These are phyloP conservation scores for Upupa epops DNA, from an alignment of 2,113 vertebrate species.

Conservation along the genomic window DNA sequence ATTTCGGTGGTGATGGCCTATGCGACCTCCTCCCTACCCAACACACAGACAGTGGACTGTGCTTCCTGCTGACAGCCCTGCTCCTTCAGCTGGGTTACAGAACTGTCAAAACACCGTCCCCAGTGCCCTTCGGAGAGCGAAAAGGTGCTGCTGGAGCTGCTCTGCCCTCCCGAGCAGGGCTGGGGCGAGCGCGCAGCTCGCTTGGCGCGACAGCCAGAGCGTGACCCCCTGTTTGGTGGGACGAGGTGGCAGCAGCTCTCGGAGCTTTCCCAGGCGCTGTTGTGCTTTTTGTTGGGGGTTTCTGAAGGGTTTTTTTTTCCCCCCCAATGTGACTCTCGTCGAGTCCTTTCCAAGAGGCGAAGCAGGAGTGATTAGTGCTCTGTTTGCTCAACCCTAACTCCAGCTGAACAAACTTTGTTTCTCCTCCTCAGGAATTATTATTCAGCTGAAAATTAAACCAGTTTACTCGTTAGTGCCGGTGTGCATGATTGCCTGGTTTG, in stretches of 20 bases:
- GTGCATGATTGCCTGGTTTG: no score
- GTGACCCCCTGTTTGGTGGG: fast-evolving
- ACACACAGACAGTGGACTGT: no score
- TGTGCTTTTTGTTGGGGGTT: neutral
- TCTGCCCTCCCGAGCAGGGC: neutral
- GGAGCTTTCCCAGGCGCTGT: neutral
- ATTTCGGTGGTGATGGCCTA: no score
- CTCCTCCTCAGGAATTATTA: conserved; percentile 1
- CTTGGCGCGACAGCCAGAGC: fast-evolving
- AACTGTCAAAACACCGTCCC: no score
- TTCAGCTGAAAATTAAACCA: neutral
- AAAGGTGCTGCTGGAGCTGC: neutral
- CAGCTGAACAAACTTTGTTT: conserved; percentile 51
- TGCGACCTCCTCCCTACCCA: no score
- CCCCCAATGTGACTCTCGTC: neutral
- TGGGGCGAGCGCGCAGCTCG: neutral
- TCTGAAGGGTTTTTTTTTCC: neutral
- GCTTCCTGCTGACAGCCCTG: no score
- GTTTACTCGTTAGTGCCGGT: neutral
- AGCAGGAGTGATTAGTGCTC: neutral
- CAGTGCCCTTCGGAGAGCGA: neutral
- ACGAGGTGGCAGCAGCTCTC: neutral
- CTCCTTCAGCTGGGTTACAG: no score
- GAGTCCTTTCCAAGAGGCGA: neutral
- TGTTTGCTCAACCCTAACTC: conserved; percentile 32